These are phyloP conservation scores for Sarcophaga carnaria DNA, from an alignment of 2,888 invertebrate species.

Conservation along the genomic window DNA sequence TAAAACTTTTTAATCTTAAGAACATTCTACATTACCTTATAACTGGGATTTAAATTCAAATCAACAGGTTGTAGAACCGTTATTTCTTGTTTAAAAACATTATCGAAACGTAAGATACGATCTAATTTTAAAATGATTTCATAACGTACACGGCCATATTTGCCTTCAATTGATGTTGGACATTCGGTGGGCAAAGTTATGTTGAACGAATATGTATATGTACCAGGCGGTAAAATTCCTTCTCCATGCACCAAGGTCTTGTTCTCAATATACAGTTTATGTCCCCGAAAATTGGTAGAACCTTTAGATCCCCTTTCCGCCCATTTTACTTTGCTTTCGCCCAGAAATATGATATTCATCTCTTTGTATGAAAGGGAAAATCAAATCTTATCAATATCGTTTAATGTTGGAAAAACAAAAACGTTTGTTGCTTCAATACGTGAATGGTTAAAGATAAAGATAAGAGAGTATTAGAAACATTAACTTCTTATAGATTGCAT, in stretches of 20 bases:
- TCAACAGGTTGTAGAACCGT: constrained; percentile 90
- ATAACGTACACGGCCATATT: constrained; percentile 88
- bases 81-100: constrained; percentile 81
- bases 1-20: neutral
- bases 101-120: constrained; percentile 88
- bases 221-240: constrained; percentile 69
- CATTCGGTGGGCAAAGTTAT: constrained; percentile 71
- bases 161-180: constrained; percentile 84
- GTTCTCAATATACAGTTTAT: constrained; percentile 69
- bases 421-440: too few relatives aligned
- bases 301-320: constrained; percentile 40
- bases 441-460: too few relatives aligned
- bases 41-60: constrained; percentile 87
- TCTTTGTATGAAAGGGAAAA: constrained; percentile 50
- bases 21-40: constrained; percentile 83
- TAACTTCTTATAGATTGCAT: too few relatives aligned
- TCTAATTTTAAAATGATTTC: constrained; percentile 88
- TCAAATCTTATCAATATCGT: too few relatives aligned
- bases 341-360: constrained; percentile 71
- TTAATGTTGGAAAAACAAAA: too few relatives aligned
- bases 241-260: constrained; percentile 62
- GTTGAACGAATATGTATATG: constrained; percentile 71
- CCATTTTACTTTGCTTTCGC: constrained; percentile 73
- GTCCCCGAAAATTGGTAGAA: constrained; percentile 42
- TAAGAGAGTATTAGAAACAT: too few relatives aligned